Evolutionary conservation across 2,888 invertebrate genomes (phyloP).

Genomic region (Anoncus sp.): DNA sequence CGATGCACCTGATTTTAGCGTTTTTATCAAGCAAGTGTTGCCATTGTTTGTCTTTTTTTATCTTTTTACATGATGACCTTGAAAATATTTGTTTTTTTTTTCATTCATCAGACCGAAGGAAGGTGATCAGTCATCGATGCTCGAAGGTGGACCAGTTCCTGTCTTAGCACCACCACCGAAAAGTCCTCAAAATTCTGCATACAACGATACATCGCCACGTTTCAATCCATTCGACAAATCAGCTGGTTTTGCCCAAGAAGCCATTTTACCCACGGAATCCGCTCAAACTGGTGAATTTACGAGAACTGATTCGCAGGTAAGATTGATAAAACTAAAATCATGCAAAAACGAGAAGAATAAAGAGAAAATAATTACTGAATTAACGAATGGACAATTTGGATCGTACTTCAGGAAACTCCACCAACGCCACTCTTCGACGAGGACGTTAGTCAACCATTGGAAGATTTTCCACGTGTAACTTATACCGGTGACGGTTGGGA

Average conservation of each 20-base stretch:
- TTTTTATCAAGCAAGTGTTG: slow-evolving; percentile 89
- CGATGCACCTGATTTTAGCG: slow-evolving; percentile 91
- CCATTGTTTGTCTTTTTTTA: too few species aligned
- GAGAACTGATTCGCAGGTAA: slow-evolving; percentile 80
- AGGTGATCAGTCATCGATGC: slow-evolving; percentile 79
- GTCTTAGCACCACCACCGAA: slow-evolving; percentile 91
- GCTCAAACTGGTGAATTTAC: slow-evolving; percentile 81
- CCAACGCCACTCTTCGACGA: slow-evolving; percentile 98
- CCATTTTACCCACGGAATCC: slow-evolving; percentile 76
- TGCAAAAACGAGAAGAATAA: too few species aligned
- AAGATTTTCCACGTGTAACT: slow-evolving; percentile 93
- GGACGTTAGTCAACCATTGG: slow-evolving; percentile 95
- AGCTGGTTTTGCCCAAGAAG: slow-evolving; percentile 82
- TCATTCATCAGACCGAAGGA: slow-evolving; percentile 82
- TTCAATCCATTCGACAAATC: slow-evolving; percentile 92
- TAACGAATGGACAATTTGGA: too few species aligned
- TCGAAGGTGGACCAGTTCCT: slow-evolving; percentile 86
- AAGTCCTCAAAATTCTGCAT: slow-evolving; percentile 84
- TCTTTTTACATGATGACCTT: too few species aligned
- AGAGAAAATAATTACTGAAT: too few species aligned
- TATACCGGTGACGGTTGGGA: slow-evolving; percentile 96
- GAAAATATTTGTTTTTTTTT: too few species aligned
- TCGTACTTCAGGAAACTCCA: slow-evolving; percentile 90
- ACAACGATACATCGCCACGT: slow-evolving; percentile 87
- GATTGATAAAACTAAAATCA: too few species aligned